Evolutionary conservation across 1,140 invertebrate species (phyloP), one percentile per base, ranked within the genome.

Genomic region (Artemia franciscana): DNA sequence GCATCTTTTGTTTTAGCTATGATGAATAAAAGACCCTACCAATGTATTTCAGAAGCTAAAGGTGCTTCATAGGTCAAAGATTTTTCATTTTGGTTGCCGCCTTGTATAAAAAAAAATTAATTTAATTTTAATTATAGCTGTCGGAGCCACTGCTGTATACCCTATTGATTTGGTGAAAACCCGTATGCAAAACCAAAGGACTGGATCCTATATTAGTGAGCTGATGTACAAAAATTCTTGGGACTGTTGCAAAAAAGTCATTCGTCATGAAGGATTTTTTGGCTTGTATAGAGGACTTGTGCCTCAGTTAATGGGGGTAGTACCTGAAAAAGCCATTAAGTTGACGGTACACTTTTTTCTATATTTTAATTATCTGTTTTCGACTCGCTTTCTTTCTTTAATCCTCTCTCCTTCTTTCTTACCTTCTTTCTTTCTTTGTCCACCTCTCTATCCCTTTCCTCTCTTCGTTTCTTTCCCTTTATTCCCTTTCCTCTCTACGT

Each of bases 91-190:
- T n/a, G n/a, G n/a, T n/a, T n/a, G n/a, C n/a, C n/a, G n/a, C n/a
- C n/a, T n/a, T n/a, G n/a, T n/a, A n/a, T n/a, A n/a, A n/a, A n/a
- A n/a, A n/a, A n/a, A n/a, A n/a, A n/a, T n/a, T n/a, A n/a, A n/a
- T n/a, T n/a, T n/a, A n/a, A n/a, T n/a, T n/a, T n/a, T n/a, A n/a
- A n/a, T n/a, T n/a, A n/a, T 72, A 93, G 93, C 93, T 64, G 85
- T 91, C 65, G 95, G 95, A 66, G 95, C 94, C 2, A 95, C 93
- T 26, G 88, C 92, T 7, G 95, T 98, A 0, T 98, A 98, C 75
- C 95, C 95, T 4, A 98, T 98, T 70, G 95, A 98, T 79, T 78
- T 99, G 68, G 94, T 99, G 0, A 98, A 92, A 76, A 99, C 96
- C 2, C 78, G 96, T 65, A 91, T 99, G 88, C 95, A 99, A 76